Evolutionary conservation across 2,797 vertebrate species (phyloP).

Genomic region (Odontamblyopus lacepedii): DNA sequence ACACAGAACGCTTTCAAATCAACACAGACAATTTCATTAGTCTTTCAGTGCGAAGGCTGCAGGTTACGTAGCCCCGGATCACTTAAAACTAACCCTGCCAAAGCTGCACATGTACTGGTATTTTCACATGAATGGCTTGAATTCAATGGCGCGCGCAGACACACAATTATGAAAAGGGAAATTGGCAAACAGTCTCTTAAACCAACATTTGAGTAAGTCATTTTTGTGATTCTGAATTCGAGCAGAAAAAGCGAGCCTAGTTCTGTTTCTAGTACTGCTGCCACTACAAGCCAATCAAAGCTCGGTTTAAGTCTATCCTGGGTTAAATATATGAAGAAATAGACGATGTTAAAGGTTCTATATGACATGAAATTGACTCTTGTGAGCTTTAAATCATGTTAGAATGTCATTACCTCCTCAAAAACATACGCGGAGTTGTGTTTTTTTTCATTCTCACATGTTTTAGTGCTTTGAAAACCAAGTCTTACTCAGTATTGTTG

Average conservation of each 20-base stretch:
- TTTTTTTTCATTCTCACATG: too few species aligned
- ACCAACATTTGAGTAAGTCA: conserved; percentile 21
- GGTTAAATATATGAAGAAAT: too few species aligned
- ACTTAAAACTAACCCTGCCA: conserved; percentile 11
- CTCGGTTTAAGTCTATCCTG: neutral
- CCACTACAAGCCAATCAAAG: neutral
- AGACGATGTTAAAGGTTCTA: too few species aligned
- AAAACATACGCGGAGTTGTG: too few species aligned
- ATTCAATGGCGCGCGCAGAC: conserved; percentile 20
- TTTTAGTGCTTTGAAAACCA: too few species aligned
- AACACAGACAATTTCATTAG: conserved; percentile 26
- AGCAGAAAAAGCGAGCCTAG: neutral
- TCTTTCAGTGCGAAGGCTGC: conserved; percentile 17
- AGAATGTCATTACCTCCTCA: too few species aligned
- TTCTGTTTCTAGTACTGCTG: neutral
- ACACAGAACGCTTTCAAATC: conserved; percentile 2
- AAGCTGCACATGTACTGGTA: conserved; percentile 12
- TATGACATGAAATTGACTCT: too few species aligned
- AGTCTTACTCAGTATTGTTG: too few species aligned
- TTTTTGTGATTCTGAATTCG: conserved; percentile 16
- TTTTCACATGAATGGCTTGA: conserved; percentile 13
- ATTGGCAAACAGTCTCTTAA: conserved; percentile 37
- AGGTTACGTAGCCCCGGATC: conserved; percentile 31
- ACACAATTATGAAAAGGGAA: conserved; percentile 50
- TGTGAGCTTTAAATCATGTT: too few species aligned